These are phyloP conservation scores for Falco concolor DNA, from an alignment of 2,797 vertebrate genomes.

Conservation along the genomic window DNA sequence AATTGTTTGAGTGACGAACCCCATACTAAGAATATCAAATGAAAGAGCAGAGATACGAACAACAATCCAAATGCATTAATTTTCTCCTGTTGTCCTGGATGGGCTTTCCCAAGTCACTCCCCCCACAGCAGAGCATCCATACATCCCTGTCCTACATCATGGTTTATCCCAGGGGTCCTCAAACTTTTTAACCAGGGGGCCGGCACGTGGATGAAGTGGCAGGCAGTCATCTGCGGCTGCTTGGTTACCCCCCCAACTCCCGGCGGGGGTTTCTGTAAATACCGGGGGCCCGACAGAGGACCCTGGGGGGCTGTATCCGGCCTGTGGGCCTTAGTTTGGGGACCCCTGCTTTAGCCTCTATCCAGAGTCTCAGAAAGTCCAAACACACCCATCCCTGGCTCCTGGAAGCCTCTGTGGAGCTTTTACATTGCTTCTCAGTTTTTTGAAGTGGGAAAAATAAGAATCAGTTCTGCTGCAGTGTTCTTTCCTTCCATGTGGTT, in stretches of 20 bases:
- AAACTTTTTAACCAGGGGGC: too few species aligned
- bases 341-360: background rate
- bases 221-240: too few species aligned
- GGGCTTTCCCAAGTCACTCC: background rate
- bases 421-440: background rate
- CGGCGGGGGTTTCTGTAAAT: too few species aligned
- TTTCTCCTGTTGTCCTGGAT: background rate
- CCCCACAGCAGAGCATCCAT: background rate
- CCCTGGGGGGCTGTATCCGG: too few species aligned
- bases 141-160: background rate
- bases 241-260: too few species aligned
- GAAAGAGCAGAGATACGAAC: background rate
- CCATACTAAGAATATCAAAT: background rate
- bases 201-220: too few species aligned
- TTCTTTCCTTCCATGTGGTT: background rate
- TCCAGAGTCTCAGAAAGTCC: background rate
- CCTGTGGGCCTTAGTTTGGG: too few species aligned
- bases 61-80: background rate
- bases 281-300: too few species aligned
- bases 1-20: background rate
- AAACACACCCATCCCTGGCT: background rate
- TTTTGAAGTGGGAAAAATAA: background rate
- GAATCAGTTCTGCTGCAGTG: background rate
- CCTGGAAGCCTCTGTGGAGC: too few species aligned
- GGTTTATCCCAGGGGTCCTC: background rate